phyloP scores from a whole-genome alignment of 2,113 vertebrate species.

The Bagarius yarrelli region DNA sequence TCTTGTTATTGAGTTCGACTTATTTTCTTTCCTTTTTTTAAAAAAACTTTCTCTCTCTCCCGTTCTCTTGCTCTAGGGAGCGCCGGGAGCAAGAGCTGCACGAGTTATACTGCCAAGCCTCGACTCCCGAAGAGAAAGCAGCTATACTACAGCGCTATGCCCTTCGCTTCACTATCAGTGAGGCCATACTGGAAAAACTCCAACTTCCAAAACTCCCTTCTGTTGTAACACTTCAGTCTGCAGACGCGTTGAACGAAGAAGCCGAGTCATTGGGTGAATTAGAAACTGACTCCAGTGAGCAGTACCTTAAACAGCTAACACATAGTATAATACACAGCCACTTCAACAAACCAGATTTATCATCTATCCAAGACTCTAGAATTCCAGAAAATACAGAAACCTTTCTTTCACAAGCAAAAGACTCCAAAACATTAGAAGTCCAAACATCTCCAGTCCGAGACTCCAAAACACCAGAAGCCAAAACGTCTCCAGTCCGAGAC shows the following conservation, averaged over 20 bases:
- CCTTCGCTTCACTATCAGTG: slow-evolving; percentile 95
- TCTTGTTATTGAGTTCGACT: neutral
- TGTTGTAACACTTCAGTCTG: slow-evolving; percentile 31
- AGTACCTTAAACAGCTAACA: slow-evolving; percentile 49
- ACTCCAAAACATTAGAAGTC: neutral
- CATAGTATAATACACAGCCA: slow-evolving; percentile 55
- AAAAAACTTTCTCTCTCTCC: neutral
- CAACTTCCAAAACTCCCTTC: slow-evolving; percentile 82
- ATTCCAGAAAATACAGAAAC: neutral
- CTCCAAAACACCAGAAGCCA: neutral
- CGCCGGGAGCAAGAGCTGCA: slow-evolving; percentile 87
- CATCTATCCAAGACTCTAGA: neutral
- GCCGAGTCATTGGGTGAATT: slow-evolving; percentile 39
- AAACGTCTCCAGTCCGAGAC: neutral
- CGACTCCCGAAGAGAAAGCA: slow-evolving; percentile 86
- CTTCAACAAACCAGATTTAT: slow-evolving; percentile 49
- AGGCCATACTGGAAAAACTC: slow-evolving; percentile 89
- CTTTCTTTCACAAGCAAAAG: neutral
- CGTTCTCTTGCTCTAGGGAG: slow-evolving; percentile 67
- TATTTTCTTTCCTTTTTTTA: no score
- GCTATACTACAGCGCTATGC: slow-evolving; percentile 91
- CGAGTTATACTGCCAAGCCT: slow-evolving; percentile 84
- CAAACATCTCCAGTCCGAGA: neutral
- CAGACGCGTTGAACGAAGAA: slow-evolving; percentile 6
- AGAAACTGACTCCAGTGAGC: slow-evolving; percentile 57